A percentile compares a stretch with the other conserved stretches of the same genome.
phyloP scores from a whole-genome alignment of 35 echinoderm and acorn worm species.

The Stichopus chloronotus region DNA sequence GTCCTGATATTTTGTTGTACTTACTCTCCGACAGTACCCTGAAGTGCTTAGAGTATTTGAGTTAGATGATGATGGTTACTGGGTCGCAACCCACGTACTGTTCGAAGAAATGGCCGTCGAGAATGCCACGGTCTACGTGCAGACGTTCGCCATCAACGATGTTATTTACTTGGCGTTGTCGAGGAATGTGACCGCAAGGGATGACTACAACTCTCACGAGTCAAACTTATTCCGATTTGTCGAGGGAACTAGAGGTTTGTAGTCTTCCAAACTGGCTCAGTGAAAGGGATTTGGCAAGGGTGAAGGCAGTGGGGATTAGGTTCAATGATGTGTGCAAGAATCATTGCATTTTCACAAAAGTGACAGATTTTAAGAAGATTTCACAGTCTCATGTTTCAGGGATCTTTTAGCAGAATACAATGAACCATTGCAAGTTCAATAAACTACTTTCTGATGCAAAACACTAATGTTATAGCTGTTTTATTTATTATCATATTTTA shows the following conservation, averaged over 20 bases:
- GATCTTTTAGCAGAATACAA: too few species aligned
- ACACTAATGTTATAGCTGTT: too few species aligned
- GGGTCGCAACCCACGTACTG: constrained; percentile 20
- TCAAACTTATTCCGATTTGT: constrained; percentile 44
- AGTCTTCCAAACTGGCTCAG: not conserved
- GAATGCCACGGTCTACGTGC: not conserved
- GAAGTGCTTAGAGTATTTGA: constrained; percentile 8
- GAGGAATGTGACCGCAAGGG: not conserved
- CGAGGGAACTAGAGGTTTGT: constrained; percentile 32
- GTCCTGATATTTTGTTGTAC: too few species aligned
- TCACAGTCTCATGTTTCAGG: too few species aligned
- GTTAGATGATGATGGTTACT: constrained; percentile 34
- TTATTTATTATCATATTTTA: too few species aligned
- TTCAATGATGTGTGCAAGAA: too few species aligned
- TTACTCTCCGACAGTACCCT: not conserved
- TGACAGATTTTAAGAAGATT: too few species aligned
- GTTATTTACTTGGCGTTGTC: constrained; percentile 4
- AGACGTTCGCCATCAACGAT: constrained; percentile 36
- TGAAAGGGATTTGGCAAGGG: too few species aligned
- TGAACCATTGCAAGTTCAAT: too few species aligned
- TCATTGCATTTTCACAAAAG: too few species aligned
- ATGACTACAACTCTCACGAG: constrained; percentile 10
- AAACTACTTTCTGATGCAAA: too few species aligned
- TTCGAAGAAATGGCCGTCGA: not conserved
- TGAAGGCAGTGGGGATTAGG: not conserved